Evolutionary conservation across 2,888 invertebrate genomes (phyloP).

Genomic region (Philopedon plagiatum): DNA sequence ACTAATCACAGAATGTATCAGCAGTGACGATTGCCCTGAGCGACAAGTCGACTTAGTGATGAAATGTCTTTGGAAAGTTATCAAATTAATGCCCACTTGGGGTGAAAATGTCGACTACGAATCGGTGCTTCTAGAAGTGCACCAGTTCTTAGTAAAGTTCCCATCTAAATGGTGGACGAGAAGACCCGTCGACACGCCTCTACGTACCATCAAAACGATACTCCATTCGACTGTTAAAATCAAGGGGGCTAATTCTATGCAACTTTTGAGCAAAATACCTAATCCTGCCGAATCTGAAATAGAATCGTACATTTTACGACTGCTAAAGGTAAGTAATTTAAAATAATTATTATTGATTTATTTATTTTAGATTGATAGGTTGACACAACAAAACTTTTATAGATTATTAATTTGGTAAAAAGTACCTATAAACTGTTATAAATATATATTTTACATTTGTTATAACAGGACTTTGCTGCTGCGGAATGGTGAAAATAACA

Average conservation of each 20-base stretch:
- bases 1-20: slow-evolving; percentile 88
- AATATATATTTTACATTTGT: neutral
- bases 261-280: slow-evolving; percentile 83
- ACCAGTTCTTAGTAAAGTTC: slow-evolving; percentile 89
- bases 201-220: slow-evolving; percentile 93
- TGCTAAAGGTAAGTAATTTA: slow-evolving; percentile 76
- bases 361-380: no score
- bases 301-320: slow-evolving; percentile 86
- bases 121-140: slow-evolving; percentile 85
- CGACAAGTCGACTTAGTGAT: slow-evolving; percentile 88
- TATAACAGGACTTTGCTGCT: neutral
- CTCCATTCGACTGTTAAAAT: slow-evolving; percentile 92
- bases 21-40: slow-evolving; percentile 74
- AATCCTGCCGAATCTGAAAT: slow-evolving; percentile 88
- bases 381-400: no score
- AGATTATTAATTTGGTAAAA: neutral
- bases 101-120: slow-evolving; percentile 83
- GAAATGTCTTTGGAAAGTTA: slow-evolving; percentile 96
- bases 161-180: slow-evolving; percentile 91
- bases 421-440: neutral
- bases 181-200: slow-evolving; percentile 87
- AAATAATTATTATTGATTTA: no score
- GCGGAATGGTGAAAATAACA: neutral
- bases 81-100: slow-evolving; percentile 89
- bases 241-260: slow-evolving; percentile 86